These are phyloP conservation scores for Rhinoraja longicauda DNA, from an alignment of 2,797 vertebrate genomes.

Conservation along the genomic window DNA sequence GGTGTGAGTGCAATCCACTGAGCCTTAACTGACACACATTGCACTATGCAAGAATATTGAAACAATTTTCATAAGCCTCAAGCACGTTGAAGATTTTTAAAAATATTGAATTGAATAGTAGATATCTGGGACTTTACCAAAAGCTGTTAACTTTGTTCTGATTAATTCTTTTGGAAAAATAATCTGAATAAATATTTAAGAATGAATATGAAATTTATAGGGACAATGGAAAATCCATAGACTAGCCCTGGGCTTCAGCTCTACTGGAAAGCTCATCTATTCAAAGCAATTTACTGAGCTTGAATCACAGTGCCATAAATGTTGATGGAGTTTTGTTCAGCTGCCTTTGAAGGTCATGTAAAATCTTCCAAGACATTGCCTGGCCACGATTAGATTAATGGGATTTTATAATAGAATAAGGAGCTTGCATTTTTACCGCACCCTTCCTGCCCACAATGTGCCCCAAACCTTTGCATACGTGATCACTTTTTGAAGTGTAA, in stretches of 20 bases:
- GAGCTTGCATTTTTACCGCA: not conserved
- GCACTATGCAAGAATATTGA: not conserved
- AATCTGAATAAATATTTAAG: not conserved
- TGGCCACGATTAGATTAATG: not conserved
- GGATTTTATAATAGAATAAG: not conserved
- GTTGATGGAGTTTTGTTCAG: not conserved
- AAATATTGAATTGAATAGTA: not conserved
- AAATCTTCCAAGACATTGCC: not conserved
- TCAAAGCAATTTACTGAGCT: slow-evolving; percentile 4
- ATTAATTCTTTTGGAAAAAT: not conserved
- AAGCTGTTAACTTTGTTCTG: not conserved
- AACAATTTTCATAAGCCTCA: not conserved
- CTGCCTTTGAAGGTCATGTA: not conserved
- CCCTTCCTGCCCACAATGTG: too few relatives aligned
- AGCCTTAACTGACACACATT: not conserved
- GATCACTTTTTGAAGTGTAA: not conserved
- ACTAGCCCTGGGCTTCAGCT: not conserved
- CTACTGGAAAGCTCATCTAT: not conserved
- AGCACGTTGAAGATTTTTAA: not conserved
- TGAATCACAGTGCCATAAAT: not conserved
- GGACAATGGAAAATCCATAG: not conserved
- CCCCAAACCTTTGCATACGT: not conserved
- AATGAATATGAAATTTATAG: not conserved
- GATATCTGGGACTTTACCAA: not conserved
- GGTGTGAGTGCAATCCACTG: not conserved